These are phyloP conservation scores for Hyles euphorbiae DNA, from an alignment of 1,140 invertebrate genomes.

Conservation along the genomic window DNA sequence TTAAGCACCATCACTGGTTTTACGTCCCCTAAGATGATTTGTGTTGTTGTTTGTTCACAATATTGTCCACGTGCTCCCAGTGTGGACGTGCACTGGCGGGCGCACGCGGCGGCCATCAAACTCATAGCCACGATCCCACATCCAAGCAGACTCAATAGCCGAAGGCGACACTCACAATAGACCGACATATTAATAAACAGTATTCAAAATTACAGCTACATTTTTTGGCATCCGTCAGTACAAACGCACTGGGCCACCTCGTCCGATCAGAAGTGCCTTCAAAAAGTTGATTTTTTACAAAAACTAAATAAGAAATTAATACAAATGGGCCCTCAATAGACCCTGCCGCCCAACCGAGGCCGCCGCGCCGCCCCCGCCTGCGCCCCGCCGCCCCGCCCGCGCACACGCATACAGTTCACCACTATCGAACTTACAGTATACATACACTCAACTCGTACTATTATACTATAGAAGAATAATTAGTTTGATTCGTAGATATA, in stretches of 20 bases:
- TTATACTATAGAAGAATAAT: slow-evolving; percentile 74
- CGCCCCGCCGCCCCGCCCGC: slow-evolving; percentile 27
- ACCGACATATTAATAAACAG: slow-evolving; percentile 45
- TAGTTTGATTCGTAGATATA: slow-evolving; percentile 74
- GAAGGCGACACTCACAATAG: slow-evolving; percentile 62
- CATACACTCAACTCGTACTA: slow-evolving; percentile 71
- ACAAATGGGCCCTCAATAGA: slow-evolving; percentile 90
- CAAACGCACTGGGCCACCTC: slow-evolving; percentile 87
- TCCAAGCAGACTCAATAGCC: slow-evolving; percentile 65
- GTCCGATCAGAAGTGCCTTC: slow-evolving; percentile 93
- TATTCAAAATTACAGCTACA: slow-evolving; percentile 38
- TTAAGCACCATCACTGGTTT: not conserved
- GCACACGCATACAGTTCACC: slow-evolving; percentile 39
- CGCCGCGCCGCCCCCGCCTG: slow-evolving; percentile 67
- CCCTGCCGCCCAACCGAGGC: slow-evolving; percentile 81
- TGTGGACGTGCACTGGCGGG: slow-evolving; percentile 42
- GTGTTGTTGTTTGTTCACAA: too few relatives aligned
- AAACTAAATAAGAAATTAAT: slow-evolving; percentile 83
- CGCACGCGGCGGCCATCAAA: slow-evolving; percentile 56
- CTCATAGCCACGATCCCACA: slow-evolving; percentile 71
- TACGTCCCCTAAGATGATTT: too few relatives aligned
- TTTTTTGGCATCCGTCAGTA: slow-evolving; percentile 56
- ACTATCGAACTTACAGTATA: slow-evolving; percentile 62
- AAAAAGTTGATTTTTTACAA: slow-evolving; percentile 88
- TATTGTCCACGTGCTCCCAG: slow-evolving; percentile 13